These are phyloP conservation scores for Aphelocoma californica DNA, from an alignment of 2,797 vertebrate species.

Conservation along the genomic window DNA sequence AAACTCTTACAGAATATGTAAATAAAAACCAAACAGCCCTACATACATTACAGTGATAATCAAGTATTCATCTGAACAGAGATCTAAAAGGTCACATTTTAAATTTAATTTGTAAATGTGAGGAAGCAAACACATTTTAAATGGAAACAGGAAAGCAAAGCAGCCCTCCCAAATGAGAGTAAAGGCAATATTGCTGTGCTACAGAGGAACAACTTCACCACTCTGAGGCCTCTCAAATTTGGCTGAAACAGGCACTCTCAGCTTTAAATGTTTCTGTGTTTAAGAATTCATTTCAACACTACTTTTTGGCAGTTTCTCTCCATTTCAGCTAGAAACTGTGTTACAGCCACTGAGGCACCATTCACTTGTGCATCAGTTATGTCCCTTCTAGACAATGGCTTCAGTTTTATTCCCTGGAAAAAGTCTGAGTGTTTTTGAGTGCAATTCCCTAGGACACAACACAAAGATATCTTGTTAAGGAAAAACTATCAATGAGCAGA, in stretches of 20 bases:
- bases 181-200: neutral
- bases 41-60: neutral
- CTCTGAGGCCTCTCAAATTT: neutral
- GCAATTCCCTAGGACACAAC: neutral
- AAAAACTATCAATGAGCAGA: neutral
- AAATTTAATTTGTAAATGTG: neutral
- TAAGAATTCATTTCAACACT: constrained; percentile 37
- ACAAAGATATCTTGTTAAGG: neutral
- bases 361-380: constrained; percentile 1
- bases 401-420: constrained; percentile 30
- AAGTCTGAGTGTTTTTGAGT: neutral
- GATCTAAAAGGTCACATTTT: constrained; percentile 13
- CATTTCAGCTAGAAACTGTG: constrained; percentile 28
- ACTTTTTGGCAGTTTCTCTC: constrained; percentile 3
- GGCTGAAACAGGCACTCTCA: neutral
- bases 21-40: neutral
- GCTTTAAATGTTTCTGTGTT: constrained; percentile 32
- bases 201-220: neutral
- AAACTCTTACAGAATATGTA: neutral
- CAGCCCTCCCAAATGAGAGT: neutral
- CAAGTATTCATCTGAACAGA: neutral
- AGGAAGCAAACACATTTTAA: neutral
- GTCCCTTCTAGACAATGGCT: neutral
- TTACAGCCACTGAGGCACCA: constrained; percentile 38
- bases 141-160: neutral